These are phyloP conservation scores for Poecilobothrus nobilitatus DNA, from an alignment of 2,888 invertebrate genomes.

Conservation along the genomic window DNA sequence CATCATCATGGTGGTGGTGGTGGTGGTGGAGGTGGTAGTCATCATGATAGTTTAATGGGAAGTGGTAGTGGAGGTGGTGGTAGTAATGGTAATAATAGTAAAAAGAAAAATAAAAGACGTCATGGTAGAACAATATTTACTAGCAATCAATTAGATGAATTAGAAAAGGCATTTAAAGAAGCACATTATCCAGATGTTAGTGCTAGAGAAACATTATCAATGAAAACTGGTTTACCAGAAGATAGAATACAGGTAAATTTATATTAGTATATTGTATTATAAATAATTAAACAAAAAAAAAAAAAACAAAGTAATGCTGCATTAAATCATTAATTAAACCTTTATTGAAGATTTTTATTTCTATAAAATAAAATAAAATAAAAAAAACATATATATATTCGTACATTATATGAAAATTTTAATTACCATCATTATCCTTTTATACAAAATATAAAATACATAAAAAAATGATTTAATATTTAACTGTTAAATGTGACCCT, in stretches of 20 bases:
- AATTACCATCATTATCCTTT: too few species aligned
- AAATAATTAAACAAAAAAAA: background rate
- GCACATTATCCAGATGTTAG: constrained; percentile 99
- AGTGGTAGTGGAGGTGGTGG: constrained; percentile 26
- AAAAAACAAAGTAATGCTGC: too few species aligned
- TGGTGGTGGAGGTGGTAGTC: constrained; percentile 17
- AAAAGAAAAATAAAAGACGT: constrained; percentile 90
- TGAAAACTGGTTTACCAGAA: constrained; percentile 85
- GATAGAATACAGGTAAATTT: constrained; percentile 83
- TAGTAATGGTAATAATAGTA: constrained; percentile 48
- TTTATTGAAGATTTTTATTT: too few species aligned
- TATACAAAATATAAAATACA: too few species aligned
- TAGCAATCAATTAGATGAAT: constrained; percentile 96
- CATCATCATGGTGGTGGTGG: constrained; percentile 31
- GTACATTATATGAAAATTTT: too few species aligned
- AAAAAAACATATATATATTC: too few species aligned
- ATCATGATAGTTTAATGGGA: constrained; percentile 23
- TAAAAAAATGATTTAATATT: too few species aligned
- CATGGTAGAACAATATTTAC: constrained; percentile 98
- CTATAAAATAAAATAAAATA: too few species aligned
- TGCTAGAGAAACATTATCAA: constrained; percentile 85
- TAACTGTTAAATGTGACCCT: too few species aligned
- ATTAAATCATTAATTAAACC: too few species aligned
- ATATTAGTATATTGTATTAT: background rate
- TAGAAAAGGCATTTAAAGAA: constrained; percentile 98